Evolutionary conservation across 92 coral and sea anemone species (phyloP), one percentile per base, ranked within the genome.

Genomic region (Zoanthus sansibaricus): DNA sequence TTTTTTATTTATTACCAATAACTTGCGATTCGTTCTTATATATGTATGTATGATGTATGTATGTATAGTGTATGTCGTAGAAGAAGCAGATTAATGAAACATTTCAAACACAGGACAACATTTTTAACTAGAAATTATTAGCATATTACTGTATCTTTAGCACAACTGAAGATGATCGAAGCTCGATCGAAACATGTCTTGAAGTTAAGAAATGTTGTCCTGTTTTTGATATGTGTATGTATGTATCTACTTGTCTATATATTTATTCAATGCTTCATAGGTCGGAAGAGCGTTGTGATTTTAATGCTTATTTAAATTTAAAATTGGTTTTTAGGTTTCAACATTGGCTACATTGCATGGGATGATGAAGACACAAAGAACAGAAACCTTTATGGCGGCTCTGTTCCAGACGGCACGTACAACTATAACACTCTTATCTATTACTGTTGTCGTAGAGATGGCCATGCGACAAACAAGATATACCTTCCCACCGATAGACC

Each of bases 391-490:
- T 45, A 67, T 45, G 42, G 48, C 0, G 92, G 95, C 9, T 25
- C 71, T 64, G 73, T 89, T 45, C 95, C 95, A 7, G 89, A 83
- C 48, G 95, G 95, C 7, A 13, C 17, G 0, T 89, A 86, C 70
- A 84, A 62, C 77, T 37, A 33, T 42, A 70, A 66, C 45, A 92
- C 92, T 4, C 30, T 16, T 5, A 87, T 92, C 44, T 52, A 69
- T 37, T 89, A 89, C 84, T 92, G 95, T 67, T 89, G 95, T 85
- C 92, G 92, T 17, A 16, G 58, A 9, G 91, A 89, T 7, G 95
- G 93, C 5, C 84, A 89, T n/a, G 89, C 92, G 21, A 86, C 92
- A 20, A 78, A 92, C 64, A 73, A 84, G 89, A 92, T 92, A n/a
- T 85, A 68, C 45, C 91, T 89, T 2, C 94, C 94, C 49, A 87